These are phyloP conservation scores for Gambusia yucatana DNA, from an alignment of 2,797 vertebrate species.

Conservation along the genomic window DNA sequence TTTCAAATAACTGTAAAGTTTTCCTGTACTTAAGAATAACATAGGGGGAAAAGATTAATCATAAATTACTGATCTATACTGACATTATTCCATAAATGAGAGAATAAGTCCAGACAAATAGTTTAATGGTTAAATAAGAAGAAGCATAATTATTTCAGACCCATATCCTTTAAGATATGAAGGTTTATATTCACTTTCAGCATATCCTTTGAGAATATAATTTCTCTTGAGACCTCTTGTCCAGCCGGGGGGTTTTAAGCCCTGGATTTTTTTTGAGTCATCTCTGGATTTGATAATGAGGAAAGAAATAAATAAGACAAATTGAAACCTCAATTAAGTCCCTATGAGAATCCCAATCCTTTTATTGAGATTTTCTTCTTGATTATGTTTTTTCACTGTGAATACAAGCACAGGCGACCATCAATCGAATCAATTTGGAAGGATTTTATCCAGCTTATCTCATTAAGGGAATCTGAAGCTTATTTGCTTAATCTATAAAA, in stretches of 20 bases:
- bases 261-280: neutral
- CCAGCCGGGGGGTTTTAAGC: neutral
- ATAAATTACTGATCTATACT: neutral
- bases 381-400: neutral
- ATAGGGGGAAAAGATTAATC: neutral
- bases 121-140: neutral
- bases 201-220: neutral
- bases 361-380: neutral
- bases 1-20: neutral
- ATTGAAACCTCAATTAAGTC: neutral
- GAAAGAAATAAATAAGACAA: neutral
- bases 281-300: neutral
- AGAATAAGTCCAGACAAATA: neutral
- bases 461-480: neutral
- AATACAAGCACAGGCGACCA: too few relatives aligned
- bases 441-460: neutral
- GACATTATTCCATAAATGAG: neutral
- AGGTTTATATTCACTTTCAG: neutral
- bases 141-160: neutral
- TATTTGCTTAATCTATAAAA: neutral
- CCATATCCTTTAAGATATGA: neutral
- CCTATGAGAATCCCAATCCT: neutral
- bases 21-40: neutral
- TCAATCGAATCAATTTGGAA: neutral
- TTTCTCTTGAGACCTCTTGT: neutral